Conservation (phyloP, 1,140 invertebrate species). For the Drosophila prosaltans region DNA sequence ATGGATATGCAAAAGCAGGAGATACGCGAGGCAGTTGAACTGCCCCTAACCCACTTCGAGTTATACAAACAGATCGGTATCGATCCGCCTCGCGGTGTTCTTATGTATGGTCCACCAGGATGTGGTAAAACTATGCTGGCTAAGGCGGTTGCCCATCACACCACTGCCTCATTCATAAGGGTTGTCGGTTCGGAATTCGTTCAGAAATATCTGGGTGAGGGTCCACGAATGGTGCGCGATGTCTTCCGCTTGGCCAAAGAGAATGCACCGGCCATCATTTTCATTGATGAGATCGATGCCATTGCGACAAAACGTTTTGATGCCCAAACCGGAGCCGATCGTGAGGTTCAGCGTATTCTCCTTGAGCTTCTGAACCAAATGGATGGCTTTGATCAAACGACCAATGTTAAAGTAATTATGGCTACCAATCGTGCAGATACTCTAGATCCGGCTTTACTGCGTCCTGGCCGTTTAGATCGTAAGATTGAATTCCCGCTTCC, state of each 20-base stretch:
- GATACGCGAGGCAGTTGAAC: conserved; percentile 98
- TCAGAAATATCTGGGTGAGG: conserved; percentile 99
- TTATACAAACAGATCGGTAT: conserved; percentile 99
- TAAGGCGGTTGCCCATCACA: conserved; percentile 99
- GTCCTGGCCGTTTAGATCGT: conserved; percentile 98
- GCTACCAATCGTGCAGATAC: conserved; percentile 99
- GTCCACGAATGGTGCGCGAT: conserved; percentile 99
- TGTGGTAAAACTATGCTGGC: conserved; percentile 98
- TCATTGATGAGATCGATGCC: conserved; percentile 99
- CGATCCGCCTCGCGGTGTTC: conserved; percentile 97
- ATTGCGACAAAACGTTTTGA: conserved; percentile 99
- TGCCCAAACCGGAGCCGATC: conserved; percentile 99
- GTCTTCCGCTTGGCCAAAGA: conserved; percentile 99
- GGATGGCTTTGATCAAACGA: conserved; percentile 99
- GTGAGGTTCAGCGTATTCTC: conserved; percentile 99
- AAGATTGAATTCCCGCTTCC: conserved; percentile 99
- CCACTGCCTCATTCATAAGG: conserved; percentile 98
- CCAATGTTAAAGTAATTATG: conserved; percentile 99
- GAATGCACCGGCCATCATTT: conserved; percentile 99
- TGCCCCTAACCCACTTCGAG: conserved; percentile 99
- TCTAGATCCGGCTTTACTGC: conserved; percentile 97
- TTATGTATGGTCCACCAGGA: conserved; percentile 99
- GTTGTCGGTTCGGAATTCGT: conserved; percentile 99
- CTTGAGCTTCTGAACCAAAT: conserved; percentile 99
- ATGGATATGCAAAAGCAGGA: conserved; percentile 99